phyloP scores from a whole-genome alignment of 2,113 vertebrate species.

The Crocuta crocuta region DNA sequence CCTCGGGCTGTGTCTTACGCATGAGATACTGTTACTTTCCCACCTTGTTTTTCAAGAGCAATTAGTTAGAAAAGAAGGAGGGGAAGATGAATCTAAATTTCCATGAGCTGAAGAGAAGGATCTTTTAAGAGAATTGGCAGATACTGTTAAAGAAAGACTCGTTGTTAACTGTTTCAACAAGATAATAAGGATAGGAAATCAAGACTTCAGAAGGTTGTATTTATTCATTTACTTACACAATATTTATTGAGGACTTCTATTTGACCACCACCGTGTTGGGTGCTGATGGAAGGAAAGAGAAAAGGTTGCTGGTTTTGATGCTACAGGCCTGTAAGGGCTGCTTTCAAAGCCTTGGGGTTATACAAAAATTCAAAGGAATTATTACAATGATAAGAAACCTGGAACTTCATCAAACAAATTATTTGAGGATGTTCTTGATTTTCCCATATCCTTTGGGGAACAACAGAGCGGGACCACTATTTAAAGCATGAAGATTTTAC shows the following conservation, averaged over 20 bases:
- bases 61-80: background rate
- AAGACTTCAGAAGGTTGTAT: background rate
- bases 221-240: background rate
- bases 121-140: background rate
- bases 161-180: background rate
- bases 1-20: background rate
- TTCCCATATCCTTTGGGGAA: background rate
- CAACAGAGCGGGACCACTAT: background rate
- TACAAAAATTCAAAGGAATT: background rate
- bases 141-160: background rate
- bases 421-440: constrained; percentile 27
- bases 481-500: background rate
- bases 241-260: background rate
- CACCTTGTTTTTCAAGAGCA: background rate
- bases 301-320: background rate
- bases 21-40: background rate
- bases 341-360: background rate
- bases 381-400: constrained; percentile 6
- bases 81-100: background rate
- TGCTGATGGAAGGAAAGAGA: background rate
- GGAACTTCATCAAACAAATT: constrained; percentile 26
- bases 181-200: background rate
- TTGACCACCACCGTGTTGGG: background rate
- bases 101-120: background rate
- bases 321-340: background rate